Evolutionary conservation across 1,140 invertebrate species (phyloP).

Genomic region (silkworm (Bombyx mori)): ASM3026992v2 NC_085119.1:13276001-13276500

Average conservation of each 20-base stretch:
- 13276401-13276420: neutral
- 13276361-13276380: constrained; percentile 2
- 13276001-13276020: too few species aligned
- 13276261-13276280: constrained; percentile 61
- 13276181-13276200: constrained; percentile 65
- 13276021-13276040: too few species aligned
- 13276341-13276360: constrained; percentile 16
- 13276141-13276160: constrained; percentile 53
- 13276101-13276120: too few species aligned
- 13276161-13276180: constrained; percentile 58
- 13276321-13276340: constrained; percentile 22
- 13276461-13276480: too few species aligned
- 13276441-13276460: neutral
- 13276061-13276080: too few species aligned
- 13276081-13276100: too few species aligned
- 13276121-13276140: constrained; percentile 27
- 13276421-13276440: constrained; percentile 1
- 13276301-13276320: constrained; percentile 61
- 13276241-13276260: constrained; percentile 62
- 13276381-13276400: too few species aligned
- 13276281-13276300: constrained; percentile 62
- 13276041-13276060: too few species aligned
- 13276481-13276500: too few species aligned
- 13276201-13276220: constrained; percentile 51
- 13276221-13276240: constrained; percentile 59